Evolutionary conservation across 2,797 vertebrate genomes (phyloP), one percentile per base, ranked within the genome.

Genomic region (Babyrousa celebensis): DNA sequence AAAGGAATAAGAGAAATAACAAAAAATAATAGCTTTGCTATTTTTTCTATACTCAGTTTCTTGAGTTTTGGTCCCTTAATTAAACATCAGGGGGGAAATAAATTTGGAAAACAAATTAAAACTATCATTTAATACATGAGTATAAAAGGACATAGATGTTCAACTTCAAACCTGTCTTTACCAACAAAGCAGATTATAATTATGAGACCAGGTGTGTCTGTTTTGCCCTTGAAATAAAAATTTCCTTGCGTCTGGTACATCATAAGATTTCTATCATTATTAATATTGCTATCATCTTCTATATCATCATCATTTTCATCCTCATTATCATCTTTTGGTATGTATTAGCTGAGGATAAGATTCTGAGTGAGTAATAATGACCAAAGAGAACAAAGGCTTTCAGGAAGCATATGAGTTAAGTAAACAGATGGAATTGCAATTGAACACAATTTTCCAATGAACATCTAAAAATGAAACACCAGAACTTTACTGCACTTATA

Each of bases 341-440:
- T 90, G 21, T 27, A 15, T 60, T 77, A 78, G 15, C 25, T 62
- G 32, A 74, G 36, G 27, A 43, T 70, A 89, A 83, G 15, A 56
- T 72, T 12, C 56, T 12, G 88, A 77, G 25, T 8, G 15, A 79
- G 21, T 23, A 80, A 29, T 48, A 48, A 91, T 43, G 25, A 89
- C 21, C 21, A 84, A 87, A 84, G 15, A 58, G 11, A 63, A 80
- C 60, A 11, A 79, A 2, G 3, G 3, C n/a, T 77, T 93, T 78
- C 9, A 32, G 25, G 27, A 84, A 84, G 18, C 14, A 5, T 54
- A 85, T 32, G 23, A 62, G 11, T 75, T 96, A 80, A 79, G 62
- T 77, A 92, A 86, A 65, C 27, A 29, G 56, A 87, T 92, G 65
- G 16, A 67, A 92, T 85, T 89, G 56, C 67, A 82, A n/a, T 12